Evolutionary conservation across 2,888 invertebrate genomes (phyloP).

Genomic region (Meiosimyza decipiens): DNA sequence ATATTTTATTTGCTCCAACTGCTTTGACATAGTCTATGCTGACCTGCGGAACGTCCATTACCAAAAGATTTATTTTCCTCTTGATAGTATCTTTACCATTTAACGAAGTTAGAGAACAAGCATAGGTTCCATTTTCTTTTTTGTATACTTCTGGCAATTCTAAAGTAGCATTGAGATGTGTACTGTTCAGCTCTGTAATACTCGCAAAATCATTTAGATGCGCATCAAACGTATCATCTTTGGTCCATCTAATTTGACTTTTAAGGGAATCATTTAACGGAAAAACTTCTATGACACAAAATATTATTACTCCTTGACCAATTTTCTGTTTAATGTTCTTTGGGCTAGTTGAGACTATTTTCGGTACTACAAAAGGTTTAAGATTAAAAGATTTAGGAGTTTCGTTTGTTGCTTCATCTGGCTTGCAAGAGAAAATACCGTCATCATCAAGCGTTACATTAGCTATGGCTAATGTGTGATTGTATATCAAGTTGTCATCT

Average conservation of each 20-base stretch:
- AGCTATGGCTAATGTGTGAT: constrained; percentile 68
- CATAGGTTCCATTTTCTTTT: constrained; percentile 81
- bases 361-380: constrained; percentile 63
- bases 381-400: constrained; percentile 49
- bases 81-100: constrained; percentile 61
- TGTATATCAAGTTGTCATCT: constrained; percentile 61
- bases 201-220: constrained; percentile 62
- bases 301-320: constrained; percentile 68
- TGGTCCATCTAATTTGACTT: constrained; percentile 69
- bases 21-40: constrained; percentile 79
- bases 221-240: constrained; percentile 66
- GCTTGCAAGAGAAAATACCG: constrained; percentile 73
- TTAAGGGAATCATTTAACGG: constrained; percentile 67
- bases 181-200: constrained; percentile 69
- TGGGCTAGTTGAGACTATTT: constrained; percentile 65
- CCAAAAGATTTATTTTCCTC: constrained; percentile 69
- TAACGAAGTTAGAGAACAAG: constrained; percentile 67
- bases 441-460: constrained; percentile 70
- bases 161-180: constrained; percentile 72
- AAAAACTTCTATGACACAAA: constrained; percentile 72
- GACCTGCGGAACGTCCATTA: constrained; percentile 78
- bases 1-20: constrained; percentile 80
- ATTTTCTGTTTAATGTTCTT: constrained; percentile 69
- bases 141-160: constrained; percentile 71
- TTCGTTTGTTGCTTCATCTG: constrained; percentile 60